These are phyloP conservation scores for Drosophila parvula DNA, from an alignment of 1,140 invertebrate species.

Conservation along the genomic window DNA sequence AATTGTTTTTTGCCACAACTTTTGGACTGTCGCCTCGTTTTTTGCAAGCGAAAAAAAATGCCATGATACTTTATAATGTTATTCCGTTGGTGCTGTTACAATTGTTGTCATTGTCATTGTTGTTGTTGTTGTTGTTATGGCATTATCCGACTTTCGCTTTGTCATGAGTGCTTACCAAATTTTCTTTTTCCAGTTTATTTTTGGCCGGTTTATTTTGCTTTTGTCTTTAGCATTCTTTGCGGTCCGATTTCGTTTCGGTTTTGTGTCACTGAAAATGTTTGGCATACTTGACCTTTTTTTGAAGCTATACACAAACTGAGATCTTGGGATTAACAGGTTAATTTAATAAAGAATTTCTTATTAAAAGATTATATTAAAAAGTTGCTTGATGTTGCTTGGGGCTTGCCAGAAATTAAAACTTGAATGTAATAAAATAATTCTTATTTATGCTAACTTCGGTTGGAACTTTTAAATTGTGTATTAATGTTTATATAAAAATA, in stretches of 20 bases:
- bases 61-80: constrained; percentile 57
- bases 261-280: constrained; percentile 44
- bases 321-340: constrained; percentile 1
- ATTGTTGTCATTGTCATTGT: constrained; percentile 12
- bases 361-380: background rate
- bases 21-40: constrained; percentile 53
- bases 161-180: constrained; percentile 63
- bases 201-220: constrained; percentile 12
- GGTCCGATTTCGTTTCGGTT: constrained; percentile 24
- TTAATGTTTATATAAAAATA: too few relatives aligned
- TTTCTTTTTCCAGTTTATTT: constrained; percentile 32
- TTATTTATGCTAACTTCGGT: too few relatives aligned
- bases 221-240: constrained; percentile 8
- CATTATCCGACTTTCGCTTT: constrained; percentile 74
- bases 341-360: constrained; percentile 2
- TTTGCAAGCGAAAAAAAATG: constrained; percentile 28
- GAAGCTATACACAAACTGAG: background rate
- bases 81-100: constrained; percentile 31
- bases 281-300: constrained; percentile 7
- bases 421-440: background rate
- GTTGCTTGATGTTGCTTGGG: background rate
- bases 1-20: constrained; percentile 60
- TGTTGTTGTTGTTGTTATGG: constrained; percentile 44
- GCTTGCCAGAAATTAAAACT: background rate
- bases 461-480: too few relatives aligned